Base-by-base conservation (phyloP, 64 coral and sea anemone genomes). In the Orbicella faveolata region DNA sequence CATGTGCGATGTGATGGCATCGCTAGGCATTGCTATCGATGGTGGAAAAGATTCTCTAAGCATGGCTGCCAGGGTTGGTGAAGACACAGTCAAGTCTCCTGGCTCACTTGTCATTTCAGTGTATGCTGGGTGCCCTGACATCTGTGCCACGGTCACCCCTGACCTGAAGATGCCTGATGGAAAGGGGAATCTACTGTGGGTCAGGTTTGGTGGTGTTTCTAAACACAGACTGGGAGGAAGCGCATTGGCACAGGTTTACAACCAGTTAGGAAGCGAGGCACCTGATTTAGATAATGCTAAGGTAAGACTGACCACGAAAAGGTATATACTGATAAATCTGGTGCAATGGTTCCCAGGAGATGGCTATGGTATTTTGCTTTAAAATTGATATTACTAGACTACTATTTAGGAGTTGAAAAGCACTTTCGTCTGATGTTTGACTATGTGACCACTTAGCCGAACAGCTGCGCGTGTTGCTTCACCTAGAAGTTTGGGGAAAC, bases 11-110 rank as follows among this genome's bases (percentile, higher is more conserved):
- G 93, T 95, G 54, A 98, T 98, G 96, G 84, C 87, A 26, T 67
- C 85, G 13, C 72, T 98, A 33, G 96, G 96, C 59, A 87, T 98
- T 76, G 96, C 96, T 12, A 63, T 98, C 36, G 96, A 98, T 91
- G 96, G 96, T 35, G 96, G 96, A 8, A 98, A 98, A 90, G 96
- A 98, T 87, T 98, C 96, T 10, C 90, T 98, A 30, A 98, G 96
- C 90, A 98, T 98, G 96, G 96, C 96, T 33, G 96, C 96, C 26
- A 75, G 93, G n/a, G 96, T 95, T 19, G 93, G 89, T 21, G 75
- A 74, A 20, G 88, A 95, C n/a, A 95, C 96, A 9, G 83, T 98
- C 0, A 98, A 98, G 83, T 90, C 96, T 26, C 96, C 96, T 14
- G 96, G 96, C 0, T 84, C 94, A 23, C 90, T 98, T 20, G 96